Conservation (phyloP, 2,797 vertebrate species). For the Poeciliopsis paucimaculata region DNA sequence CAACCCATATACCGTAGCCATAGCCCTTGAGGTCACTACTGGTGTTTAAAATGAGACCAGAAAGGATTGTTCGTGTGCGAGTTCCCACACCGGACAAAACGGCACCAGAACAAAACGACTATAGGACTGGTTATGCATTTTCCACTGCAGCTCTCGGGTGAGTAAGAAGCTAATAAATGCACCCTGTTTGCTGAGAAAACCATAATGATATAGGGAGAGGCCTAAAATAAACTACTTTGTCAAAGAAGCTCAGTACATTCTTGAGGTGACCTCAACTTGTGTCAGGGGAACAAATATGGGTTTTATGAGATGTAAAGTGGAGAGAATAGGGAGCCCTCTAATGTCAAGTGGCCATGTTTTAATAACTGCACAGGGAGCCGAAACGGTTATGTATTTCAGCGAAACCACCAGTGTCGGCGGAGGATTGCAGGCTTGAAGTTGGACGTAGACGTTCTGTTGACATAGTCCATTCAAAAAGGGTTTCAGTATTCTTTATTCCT, state of each 20-base stretch:
- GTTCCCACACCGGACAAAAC: conserved; percentile 52
- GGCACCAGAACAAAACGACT: conserved; percentile 60
- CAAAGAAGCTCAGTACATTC: conserved; percentile 21
- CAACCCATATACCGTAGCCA: conserved; percentile 61
- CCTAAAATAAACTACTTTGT: conserved; percentile 20
- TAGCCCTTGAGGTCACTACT: conserved; percentile 66
- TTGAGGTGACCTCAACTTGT: conserved; percentile 31
- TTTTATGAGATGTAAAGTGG: conserved; percentile 22
- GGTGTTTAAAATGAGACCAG: conserved; percentile 61
- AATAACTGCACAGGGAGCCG: conserved; percentile 14
- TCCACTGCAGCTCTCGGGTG: conserved; percentile 60
- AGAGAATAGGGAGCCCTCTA: conserved; percentile 13
- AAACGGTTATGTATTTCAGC: conserved; percentile 8
- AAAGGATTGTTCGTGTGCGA: conserved; percentile 48
- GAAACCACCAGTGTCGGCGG: not conserved
- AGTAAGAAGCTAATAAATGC: conserved; percentile 49
- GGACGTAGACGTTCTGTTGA: not conserved
- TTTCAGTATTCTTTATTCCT: not conserved
- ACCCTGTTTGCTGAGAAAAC: conserved; percentile 27
- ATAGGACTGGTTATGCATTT: conserved; percentile 54
- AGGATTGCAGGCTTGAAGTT: not conserved
- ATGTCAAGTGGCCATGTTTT: conserved; percentile 21
- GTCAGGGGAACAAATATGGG: conserved; percentile 4
- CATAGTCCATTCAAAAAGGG: not conserved
- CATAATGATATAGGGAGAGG: conserved; percentile 31